These are phyloP conservation scores for Callipepla californica DNA, from an alignment of 2,113 vertebrate species.

Conservation along the genomic window DNA sequence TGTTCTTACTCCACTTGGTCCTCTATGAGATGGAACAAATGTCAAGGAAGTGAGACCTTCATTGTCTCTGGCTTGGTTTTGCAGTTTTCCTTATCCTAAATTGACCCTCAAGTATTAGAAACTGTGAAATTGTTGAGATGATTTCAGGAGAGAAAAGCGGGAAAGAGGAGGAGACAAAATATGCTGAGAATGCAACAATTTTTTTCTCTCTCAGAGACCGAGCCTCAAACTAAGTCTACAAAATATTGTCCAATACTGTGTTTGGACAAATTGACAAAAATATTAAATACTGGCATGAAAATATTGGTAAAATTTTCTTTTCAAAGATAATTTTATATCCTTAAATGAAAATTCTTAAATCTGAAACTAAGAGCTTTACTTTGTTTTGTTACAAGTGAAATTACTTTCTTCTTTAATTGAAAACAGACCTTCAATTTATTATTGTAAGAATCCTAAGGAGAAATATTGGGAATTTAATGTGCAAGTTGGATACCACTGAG, in stretches of 20 bases:
- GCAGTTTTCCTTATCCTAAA: not conserved
- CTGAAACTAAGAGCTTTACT: not conserved
- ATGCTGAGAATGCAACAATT: not conserved
- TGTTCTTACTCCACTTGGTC: not conserved
- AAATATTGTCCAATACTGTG: not conserved
- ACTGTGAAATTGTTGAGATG: not conserved
- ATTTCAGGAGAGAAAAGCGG: not conserved
- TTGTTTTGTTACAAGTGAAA: slow-evolving; percentile 4
- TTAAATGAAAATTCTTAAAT: not conserved
- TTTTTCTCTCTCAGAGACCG: not conserved
- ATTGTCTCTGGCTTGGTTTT: accelerated
- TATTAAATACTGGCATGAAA: not conserved
- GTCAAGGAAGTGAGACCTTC: not conserved
- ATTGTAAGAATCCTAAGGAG: slow-evolving; percentile 10
- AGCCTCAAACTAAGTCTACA: not conserved
- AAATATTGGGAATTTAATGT: slow-evolving; percentile 18
- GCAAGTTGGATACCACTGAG: not conserved
- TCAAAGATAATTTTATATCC: not conserved
- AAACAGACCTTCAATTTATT: slow-evolving; percentile 20
- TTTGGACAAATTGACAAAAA: not conserved
- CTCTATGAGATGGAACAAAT: not conserved
- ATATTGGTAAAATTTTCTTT: not conserved
- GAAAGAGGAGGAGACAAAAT: not conserved
- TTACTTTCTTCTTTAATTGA: slow-evolving; percentile 1
- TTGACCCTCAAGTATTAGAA: not conserved